Conservation (phyloP, 2,888 invertebrate species). For the Thereva unica region DNA sequence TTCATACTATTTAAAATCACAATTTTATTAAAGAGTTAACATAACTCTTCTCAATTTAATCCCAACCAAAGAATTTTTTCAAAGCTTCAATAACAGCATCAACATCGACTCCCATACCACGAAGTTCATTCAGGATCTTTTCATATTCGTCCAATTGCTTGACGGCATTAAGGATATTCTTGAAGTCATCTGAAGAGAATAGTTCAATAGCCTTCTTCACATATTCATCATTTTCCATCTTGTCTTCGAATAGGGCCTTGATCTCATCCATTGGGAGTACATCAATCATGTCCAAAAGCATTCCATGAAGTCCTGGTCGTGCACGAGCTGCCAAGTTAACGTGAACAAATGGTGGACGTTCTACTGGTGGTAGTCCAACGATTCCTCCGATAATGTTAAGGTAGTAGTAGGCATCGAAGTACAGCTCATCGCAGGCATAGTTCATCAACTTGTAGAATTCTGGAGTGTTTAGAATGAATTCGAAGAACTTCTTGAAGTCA, state of each 20-base stretch:
- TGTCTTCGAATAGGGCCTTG: conserved; percentile 15
- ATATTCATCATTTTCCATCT: conserved; percentile 35
- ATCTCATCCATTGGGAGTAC: conserved; percentile 37
- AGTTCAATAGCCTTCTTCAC: conserved; percentile 33
- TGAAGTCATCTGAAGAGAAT: conserved; percentile 38
- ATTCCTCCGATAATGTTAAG: conserved; percentile 38
- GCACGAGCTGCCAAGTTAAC: background rate
- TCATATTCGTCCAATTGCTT: conserved; percentile 38
- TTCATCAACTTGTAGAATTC: conserved; percentile 38
- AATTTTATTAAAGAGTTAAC: too few species aligned
- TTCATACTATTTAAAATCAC: too few species aligned
- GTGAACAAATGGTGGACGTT: conserved; percentile 19
- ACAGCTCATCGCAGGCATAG: conserved; percentile 38
- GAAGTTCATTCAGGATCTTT: conserved; percentile 23
- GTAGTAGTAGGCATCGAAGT: conserved; percentile 39
- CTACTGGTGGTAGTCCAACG: conserved; percentile 36
- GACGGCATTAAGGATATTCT: conserved; percentile 38
- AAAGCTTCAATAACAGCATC: conserved; percentile 26
- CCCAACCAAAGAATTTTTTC: too few species aligned
- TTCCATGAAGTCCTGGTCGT: conserved; percentile 35
- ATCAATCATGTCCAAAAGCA: conserved; percentile 38
- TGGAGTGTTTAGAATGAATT: conserved; percentile 29
- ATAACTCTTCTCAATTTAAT: too few species aligned
- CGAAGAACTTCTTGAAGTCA: conserved; percentile 34
- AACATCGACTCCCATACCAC: conserved; percentile 37